phyloP scores from a whole-genome alignment of 2,888 invertebrate species.

The Cataglyphis cursor region DNA sequence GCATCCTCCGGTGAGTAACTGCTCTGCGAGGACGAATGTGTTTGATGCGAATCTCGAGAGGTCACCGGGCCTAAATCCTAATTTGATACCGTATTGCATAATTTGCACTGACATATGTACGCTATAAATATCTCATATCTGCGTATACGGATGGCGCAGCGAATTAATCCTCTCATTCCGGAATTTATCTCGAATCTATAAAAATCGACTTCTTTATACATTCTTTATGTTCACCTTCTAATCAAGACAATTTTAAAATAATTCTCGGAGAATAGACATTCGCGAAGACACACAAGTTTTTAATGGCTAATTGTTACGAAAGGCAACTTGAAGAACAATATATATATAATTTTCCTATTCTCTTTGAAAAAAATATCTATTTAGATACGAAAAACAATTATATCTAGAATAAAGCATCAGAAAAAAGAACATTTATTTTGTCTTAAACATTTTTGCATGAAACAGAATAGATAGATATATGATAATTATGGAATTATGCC shows the following conservation, averaged over 20 bases:
- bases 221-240: background rate
- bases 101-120: slow-evolving; percentile 5
- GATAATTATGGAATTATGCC: background rate
- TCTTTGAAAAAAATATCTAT: background rate
- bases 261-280: background rate
- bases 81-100: slow-evolving; percentile 19
- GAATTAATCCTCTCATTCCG: background rate
- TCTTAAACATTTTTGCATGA: background rate
- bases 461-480: background rate
- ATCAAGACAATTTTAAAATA: background rate
- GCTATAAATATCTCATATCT: slow-evolving; percentile 8
- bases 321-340: background rate
- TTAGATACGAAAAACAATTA: background rate
- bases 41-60: slow-evolving; percentile 33
- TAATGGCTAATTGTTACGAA: background rate
- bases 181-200: background rate
- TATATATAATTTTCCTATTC: slow-evolving; percentile 10
- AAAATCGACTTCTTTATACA: background rate
- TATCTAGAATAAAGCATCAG: background rate
- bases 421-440: background rate
- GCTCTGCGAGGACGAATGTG: slow-evolving; percentile 23
- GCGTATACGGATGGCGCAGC: background rate
- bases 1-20: slow-evolving; percentile 91
- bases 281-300: background rate
- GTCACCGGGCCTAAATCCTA: background rate